Conservation (phyloP, 2,888 invertebrate genomes). For the Trachelus tabidus region DNA sequence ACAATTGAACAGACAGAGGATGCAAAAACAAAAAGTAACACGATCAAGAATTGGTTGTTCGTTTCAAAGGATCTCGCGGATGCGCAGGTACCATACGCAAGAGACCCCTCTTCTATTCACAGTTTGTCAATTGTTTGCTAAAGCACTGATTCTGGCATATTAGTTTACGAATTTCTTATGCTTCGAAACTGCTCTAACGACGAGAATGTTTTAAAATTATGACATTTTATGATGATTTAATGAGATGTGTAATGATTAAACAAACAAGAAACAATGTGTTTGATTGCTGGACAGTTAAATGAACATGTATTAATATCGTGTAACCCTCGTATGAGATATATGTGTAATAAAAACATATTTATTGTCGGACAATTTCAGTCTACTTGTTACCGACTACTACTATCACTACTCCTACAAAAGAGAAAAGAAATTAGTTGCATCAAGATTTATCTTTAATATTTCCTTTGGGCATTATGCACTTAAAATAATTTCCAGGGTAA, state of each 20-base stretch:
- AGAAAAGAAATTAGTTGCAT: too few species aligned
- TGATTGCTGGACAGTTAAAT: constrained; percentile 67
- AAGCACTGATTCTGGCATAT: constrained; percentile 26
- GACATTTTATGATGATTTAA: constrained; percentile 50
- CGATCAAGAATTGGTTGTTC: constrained; percentile 4
- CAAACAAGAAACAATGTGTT: constrained; percentile 61
- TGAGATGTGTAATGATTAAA: constrained; percentile 50
- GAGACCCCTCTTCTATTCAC: constrained; percentile 10
- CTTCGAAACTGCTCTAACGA: constrained; percentile 43
- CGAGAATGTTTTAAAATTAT: constrained; percentile 41
- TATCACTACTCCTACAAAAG: too few species aligned
- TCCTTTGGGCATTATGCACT: too few species aligned
- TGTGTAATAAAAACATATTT: constrained; percentile 67
- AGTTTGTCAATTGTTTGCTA: constrained; percentile 27
- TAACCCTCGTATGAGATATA: constrained; percentile 66
- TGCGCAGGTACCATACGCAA: constrained; percentile 28
- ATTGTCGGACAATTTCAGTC: constrained; percentile 53
- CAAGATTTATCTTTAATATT: too few species aligned
- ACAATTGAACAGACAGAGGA: too few species aligned
- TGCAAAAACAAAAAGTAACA: not conserved
- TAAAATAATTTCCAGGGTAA: too few species aligned
- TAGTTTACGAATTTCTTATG: constrained; percentile 27
- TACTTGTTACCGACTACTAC: too few species aligned
- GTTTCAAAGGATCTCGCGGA: constrained; percentile 19
- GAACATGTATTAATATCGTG: constrained; percentile 66